phyloP scores from a whole-genome alignment of 2,113 vertebrate species.

The Cisticola juncidis region DNA sequence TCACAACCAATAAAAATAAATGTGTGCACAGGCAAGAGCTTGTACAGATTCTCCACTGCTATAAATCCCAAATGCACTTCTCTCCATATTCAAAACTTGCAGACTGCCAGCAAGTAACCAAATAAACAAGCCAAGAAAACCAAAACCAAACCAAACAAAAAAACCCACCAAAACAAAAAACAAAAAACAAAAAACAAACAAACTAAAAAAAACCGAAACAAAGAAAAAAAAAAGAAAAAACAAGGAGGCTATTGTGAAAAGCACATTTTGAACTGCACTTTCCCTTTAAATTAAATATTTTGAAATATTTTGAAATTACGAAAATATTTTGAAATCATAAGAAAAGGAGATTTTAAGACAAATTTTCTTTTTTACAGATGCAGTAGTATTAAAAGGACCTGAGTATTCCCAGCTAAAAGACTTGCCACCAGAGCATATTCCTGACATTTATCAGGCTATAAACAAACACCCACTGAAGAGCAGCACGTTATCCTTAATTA shows the following conservation, averaged over 20 bases:
- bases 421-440: constrained; percentile 1
- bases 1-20: not conserved
- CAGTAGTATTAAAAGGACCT: not conserved
- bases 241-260: not conserved
- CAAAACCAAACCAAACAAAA: too few species aligned
- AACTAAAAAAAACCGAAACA: accelerated
- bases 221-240: too few species aligned
- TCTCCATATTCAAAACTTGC: not conserved
- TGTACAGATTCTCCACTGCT: not conserved
- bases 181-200: too few species aligned
- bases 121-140: too few species aligned
- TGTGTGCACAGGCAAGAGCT: not conserved
- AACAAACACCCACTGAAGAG: constrained; percentile 61
- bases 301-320: not conserved
- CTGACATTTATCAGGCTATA: constrained; percentile 43
- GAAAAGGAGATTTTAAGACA: not conserved
- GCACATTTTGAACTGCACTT: not conserved
- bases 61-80: not conserved
- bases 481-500: constrained; percentile 51
- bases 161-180: not conserved
- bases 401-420: not conserved
- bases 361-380: not conserved
- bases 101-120: not conserved
- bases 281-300: not conserved
- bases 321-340: not conserved